A percentile compares a stretch with the other conserved stretches of the same genome.
These are phyloP conservation scores for Drosophila diplacantha DNA, from an alignment of 2,888 invertebrate genomes.

Conservation along the genomic window DNA sequence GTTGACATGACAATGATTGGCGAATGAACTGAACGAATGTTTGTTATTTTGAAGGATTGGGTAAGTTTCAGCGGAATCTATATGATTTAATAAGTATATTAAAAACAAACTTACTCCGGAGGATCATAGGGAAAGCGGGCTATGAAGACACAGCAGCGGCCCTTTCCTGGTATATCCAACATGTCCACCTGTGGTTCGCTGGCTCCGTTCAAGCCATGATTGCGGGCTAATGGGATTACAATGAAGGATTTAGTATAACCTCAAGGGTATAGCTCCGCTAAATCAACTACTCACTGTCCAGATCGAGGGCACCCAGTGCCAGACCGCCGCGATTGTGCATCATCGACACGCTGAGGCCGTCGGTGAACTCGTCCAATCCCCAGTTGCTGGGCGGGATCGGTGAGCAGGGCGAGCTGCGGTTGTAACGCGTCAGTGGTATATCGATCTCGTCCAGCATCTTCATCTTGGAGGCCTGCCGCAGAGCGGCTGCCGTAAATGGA, in stretches of 20 bases:
- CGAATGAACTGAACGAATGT: neutral
- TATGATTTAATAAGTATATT: too few relatives aligned
- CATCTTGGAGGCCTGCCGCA: slow-evolving; percentile 82
- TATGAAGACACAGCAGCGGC: slow-evolving; percentile 94
- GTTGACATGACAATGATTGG: neutral
- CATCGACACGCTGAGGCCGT: slow-evolving; percentile 81
- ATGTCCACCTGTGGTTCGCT: slow-evolving; percentile 89
- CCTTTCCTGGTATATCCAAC: slow-evolving; percentile 96
- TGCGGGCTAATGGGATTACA: slow-evolving; percentile 67
- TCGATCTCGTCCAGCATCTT: slow-evolving; percentile 87
- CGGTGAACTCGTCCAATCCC: slow-evolving; percentile 82
- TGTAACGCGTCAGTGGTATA: slow-evolving; percentile 81
- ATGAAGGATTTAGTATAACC: neutral
- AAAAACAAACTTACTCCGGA: slow-evolving; percentile 80
- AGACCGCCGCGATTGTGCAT: slow-evolving; percentile 81
- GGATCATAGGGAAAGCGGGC: slow-evolving; percentile 88
- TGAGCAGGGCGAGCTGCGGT: slow-evolving; percentile 83
- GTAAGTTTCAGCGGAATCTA: neutral
- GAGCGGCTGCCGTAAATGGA: slow-evolving; percentile 82
- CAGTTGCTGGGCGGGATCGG: slow-evolving; percentile 81
- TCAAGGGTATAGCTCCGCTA: too few relatives aligned
- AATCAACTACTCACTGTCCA: slow-evolving; percentile 73
- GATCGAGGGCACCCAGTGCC: slow-evolving; percentile 78
- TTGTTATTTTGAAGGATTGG: neutral
- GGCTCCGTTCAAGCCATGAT: slow-evolving; percentile 80